Percentiles rank a stretch among this genome's conserved stretches.
phyloP scores from a whole-genome alignment of 2,113 vertebrate genomes.

The Lagenorhynchus albirostris region DNA sequence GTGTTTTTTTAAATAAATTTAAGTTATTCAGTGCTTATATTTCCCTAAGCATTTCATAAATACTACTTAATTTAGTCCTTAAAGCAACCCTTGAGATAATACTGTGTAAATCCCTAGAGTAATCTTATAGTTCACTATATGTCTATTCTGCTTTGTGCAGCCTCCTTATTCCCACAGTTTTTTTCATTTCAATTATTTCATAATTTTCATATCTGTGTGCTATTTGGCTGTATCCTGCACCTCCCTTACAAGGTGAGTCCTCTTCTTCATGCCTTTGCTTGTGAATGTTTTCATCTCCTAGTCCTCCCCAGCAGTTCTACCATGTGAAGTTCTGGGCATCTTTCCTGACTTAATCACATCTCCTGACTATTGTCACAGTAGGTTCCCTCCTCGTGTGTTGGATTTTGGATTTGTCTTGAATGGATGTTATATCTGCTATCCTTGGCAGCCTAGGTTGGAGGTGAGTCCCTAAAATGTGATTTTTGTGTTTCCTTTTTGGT shows the following conservation, averaged over 20 bases:
- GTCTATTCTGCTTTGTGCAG: background rate
- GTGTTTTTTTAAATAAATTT: background rate
- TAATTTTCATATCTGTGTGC: no score
- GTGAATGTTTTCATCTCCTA: background rate
- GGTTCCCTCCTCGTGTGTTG: background rate
- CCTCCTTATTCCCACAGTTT: background rate
- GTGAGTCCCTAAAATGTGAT: background rate
- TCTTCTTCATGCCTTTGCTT: background rate
- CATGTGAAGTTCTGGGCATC: background rate
- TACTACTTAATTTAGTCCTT: background rate
- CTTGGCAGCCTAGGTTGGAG: background rate
- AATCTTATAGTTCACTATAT: rapidly evolving
- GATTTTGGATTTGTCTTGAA: background rate
- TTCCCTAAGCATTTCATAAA: background rate
- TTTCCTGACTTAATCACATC: rapidly evolving
- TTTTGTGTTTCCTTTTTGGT: background rate
- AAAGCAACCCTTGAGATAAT: background rate
- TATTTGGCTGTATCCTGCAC: rapidly evolving
- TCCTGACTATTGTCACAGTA: background rate
- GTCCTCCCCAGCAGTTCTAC: rapidly evolving
- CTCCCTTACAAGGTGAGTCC: rapidly evolving
- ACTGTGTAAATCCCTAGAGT: background rate
- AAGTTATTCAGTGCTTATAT: background rate
- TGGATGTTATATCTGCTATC: no score
- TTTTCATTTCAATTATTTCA: background rate